These are phyloP conservation scores for Encarsia formosa DNA, from an alignment of 2,888 invertebrate genomes.

Conservation along the genomic window DNA sequence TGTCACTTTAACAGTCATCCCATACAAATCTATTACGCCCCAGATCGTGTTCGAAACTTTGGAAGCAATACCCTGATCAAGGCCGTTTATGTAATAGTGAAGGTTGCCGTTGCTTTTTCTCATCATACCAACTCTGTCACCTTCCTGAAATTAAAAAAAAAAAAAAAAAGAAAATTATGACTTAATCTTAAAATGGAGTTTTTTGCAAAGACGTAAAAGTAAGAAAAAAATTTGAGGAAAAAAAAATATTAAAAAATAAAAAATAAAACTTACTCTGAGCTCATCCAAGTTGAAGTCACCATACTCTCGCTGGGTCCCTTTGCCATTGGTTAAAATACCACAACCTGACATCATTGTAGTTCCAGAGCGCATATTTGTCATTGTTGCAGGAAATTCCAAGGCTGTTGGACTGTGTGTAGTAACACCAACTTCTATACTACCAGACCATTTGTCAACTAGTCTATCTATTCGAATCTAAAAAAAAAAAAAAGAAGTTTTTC, in stretches of 20 bases:
- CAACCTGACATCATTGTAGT: slow-evolving; percentile 97
- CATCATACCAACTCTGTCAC: slow-evolving; percentile 90
- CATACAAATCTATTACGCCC: slow-evolving; percentile 94
- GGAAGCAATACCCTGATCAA: slow-evolving; percentile 88
- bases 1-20: slow-evolving; percentile 87
- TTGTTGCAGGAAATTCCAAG: slow-evolving; percentile 90
- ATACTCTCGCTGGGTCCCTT: slow-evolving; percentile 88
- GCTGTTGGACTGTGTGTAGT: slow-evolving; percentile 89
- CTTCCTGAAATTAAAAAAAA: slow-evolving; percentile 71
- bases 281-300: slow-evolving; percentile 92
- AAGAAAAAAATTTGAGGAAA: neutral
- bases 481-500: neutral
- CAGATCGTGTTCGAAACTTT: slow-evolving; percentile 77
- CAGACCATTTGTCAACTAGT: slow-evolving; percentile 93
- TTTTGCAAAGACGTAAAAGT: neutral
- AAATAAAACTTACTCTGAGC: slow-evolving; percentile 61
- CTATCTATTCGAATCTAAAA: slow-evolving; percentile 79
- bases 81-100: slow-evolving; percentile 89
- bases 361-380: slow-evolving; percentile 89
- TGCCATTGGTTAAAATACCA: slow-evolving; percentile 93
- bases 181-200: no score
- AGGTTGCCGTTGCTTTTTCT: slow-evolving; percentile 77
- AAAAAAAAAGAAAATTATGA: no score
- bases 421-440: slow-evolving; percentile 88
- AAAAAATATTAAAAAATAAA: neutral